Evolutionary conservation across 2,888 invertebrate genomes (phyloP), one percentile per base, ranked within the genome.

Genomic region (Andrena hattorfiana): DNA sequence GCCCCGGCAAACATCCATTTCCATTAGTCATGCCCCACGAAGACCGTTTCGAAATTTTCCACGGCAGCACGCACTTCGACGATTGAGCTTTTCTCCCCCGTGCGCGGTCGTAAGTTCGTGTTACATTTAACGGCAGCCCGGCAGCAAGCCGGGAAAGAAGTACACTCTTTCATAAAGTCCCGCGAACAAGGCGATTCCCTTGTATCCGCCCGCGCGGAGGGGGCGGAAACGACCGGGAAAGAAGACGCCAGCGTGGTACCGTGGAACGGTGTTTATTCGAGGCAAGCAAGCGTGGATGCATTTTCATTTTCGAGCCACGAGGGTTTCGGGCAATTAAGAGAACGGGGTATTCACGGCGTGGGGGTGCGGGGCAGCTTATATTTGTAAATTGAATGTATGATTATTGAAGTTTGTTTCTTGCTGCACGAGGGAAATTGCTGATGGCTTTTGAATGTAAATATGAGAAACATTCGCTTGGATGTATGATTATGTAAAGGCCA

Each of bases 101-200:
- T 2, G 60, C 20, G 8, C 62, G 13, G 20, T 30, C 42, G 42
- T 63, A 76, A 30, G 42, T 76, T 71, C 20, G n/a, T 30, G 54
- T 76, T 76, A 20, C 30, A 30, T 10, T 64, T 71, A 76, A 56
- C 51, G 8, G 26, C 54, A 30, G 32, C 20, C 35, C 8, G 32
- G 35, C 20, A 5, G 35, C 32, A 62, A 20, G 23, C 30, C 10
- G 23, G 2, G 42, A 1, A 48, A 48, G 71, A 63, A 49, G 32
- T 26, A 20, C 49, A 49, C 60, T 8, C 32, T 60, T 60, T 75
- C 74, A 26, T 67, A 74, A 74, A 74, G 67, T 59, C 23, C 42
- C 16, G 35, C 26, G 16, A 67, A n/a, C 35, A 59, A 20, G 28
- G 30, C 30, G 59, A 74, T 67, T 74, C 13, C 4, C 74, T 60